Evolutionary conservation across 1,140 invertebrate species (phyloP).

Genomic region (Wasmannia auropunctata): DNA sequence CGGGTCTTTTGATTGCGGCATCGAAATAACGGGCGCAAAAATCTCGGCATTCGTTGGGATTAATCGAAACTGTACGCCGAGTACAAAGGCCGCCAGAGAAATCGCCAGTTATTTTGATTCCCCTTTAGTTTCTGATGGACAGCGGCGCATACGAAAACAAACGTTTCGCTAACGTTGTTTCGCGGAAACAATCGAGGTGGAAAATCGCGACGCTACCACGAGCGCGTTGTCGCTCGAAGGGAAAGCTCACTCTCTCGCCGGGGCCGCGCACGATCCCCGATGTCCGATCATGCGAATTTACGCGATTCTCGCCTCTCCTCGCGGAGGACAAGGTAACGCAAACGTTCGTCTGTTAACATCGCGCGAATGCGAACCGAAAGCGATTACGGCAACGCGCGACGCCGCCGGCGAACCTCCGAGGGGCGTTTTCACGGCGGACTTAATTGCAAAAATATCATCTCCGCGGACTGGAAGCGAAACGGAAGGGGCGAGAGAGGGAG

Average conservation of each 20-base stretch:
- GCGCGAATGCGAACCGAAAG: background rate
- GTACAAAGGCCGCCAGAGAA: conserved; percentile 48
- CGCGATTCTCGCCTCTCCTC: conserved; percentile 11
- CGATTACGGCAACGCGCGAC: conserved; percentile 17
- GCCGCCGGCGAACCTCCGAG: background rate
- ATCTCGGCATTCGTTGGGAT: conserved; percentile 45
- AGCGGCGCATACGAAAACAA: conserved; percentile 54
- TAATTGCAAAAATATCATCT: conserved; percentile 36
- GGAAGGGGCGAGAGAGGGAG: too few species aligned
- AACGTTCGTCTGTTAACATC: background rate
- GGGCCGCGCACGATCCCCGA: background rate
- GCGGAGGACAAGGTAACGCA: background rate
- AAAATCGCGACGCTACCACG: conserved; percentile 25
- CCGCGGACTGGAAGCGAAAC: background rate
- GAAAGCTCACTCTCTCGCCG: background rate
- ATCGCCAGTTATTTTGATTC: conserved; percentile 55
- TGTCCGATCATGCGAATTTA: conserved; percentile 47
- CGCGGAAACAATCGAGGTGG: conserved; percentile 20
- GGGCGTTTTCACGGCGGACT: background rate
- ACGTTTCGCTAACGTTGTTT: conserved; percentile 49
- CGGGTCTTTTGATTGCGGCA: conserved; percentile 56
- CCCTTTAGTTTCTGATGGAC: conserved; percentile 54
- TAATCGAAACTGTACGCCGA: conserved; percentile 45
- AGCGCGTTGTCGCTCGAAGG: conserved; percentile 3
- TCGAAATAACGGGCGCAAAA: conserved; percentile 56